These are phyloP conservation scores for Mastigias papua DNA, from an alignment of 30 jellyfish, hydroid and myxozoan genomes.

Conservation along the genomic window DNA sequence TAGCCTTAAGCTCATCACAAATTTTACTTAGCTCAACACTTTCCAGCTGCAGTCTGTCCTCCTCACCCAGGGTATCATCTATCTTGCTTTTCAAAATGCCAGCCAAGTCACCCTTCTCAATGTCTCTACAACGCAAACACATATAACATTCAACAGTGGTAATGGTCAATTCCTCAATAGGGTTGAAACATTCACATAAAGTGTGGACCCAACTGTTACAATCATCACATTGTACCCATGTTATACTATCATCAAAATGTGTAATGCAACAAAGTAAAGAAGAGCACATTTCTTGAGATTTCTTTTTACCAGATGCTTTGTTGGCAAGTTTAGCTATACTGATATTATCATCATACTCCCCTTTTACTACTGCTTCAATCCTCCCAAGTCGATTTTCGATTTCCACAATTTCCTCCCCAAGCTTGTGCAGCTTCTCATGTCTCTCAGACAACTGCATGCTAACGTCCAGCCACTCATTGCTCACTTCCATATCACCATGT, in stretches of 20 bases:
- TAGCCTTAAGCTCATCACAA: slow-evolving; percentile 37
- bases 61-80: slow-evolving; percentile 7
- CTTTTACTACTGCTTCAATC: slow-evolving; percentile 24
- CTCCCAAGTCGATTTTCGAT: slow-evolving; percentile 12
- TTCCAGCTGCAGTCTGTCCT: slow-evolving; percentile 20
- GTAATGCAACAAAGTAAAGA: slow-evolving; percentile 31
- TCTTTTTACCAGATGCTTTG: background rate
- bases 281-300: background rate
- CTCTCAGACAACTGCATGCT: slow-evolving; percentile 35
- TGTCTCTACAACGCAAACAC: slow-evolving; percentile 36
- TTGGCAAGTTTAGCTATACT: slow-evolving; percentile 23
- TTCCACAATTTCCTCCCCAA: slow-evolving; percentile 22
- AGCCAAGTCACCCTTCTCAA: slow-evolving; percentile 1
- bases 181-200: slow-evolving; percentile 31
- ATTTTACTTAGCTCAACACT: slow-evolving; percentile 1
- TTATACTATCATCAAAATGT: slow-evolving; percentile 6
- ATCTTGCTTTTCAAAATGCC: slow-evolving; percentile 35
- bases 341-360: slow-evolving; percentile 12
- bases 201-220: slow-evolving; percentile 33
- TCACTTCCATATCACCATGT: slow-evolving; percentile 12
- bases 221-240: slow-evolving; percentile 21
- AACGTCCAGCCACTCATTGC: slow-evolving; percentile 26
- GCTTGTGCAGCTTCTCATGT: background rate
- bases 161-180: slow-evolving; percentile 11
- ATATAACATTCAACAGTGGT: background rate